These are phyloP conservation scores for Mylabris sibirica DNA, from an alignment of 2,888 invertebrate genomes.

Conservation along the genomic window DNA sequence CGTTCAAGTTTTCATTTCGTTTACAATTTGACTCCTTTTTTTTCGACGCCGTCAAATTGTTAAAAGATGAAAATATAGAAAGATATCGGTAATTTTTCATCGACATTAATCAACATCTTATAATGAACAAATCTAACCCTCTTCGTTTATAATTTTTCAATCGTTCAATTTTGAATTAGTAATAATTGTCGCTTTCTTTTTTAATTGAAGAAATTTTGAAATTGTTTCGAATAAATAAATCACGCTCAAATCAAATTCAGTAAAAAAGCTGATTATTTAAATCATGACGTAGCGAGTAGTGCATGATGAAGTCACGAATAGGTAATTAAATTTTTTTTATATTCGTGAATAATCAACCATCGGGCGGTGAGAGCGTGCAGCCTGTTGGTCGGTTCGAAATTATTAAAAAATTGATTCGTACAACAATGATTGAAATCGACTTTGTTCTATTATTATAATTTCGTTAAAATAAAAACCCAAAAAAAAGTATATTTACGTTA, in stretches of 20 bases:
- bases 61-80: slow-evolving; percentile 20
- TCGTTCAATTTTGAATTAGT: neutral
- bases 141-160: neutral
- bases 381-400: neutral
- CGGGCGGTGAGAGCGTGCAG: neutral
- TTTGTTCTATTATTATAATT: neutral
- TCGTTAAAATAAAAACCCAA: neutral
- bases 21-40: slow-evolving; percentile 34
- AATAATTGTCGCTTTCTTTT: neutral
- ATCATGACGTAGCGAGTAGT: neutral
- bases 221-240: neutral
- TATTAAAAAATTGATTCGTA: neutral
- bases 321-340: neutral
- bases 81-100: slow-evolving; percentile 28
- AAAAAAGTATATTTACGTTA: neutral
- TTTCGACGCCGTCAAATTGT: slow-evolving; percentile 32
- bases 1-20: slow-evolving; percentile 41
- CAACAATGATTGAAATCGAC: neutral
- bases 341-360: neutral
- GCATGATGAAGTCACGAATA: neutral
- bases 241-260: neutral
- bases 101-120: slow-evolving; percentile 20
- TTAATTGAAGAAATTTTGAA: neutral
- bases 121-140: neutral
- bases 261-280: slow-evolving; percentile 2